A percentile compares a stretch with the other conserved stretches of the same genome.
Conservation (phyloP, 2,797 vertebrate species). For the Alfaro cultratus region DNA sequence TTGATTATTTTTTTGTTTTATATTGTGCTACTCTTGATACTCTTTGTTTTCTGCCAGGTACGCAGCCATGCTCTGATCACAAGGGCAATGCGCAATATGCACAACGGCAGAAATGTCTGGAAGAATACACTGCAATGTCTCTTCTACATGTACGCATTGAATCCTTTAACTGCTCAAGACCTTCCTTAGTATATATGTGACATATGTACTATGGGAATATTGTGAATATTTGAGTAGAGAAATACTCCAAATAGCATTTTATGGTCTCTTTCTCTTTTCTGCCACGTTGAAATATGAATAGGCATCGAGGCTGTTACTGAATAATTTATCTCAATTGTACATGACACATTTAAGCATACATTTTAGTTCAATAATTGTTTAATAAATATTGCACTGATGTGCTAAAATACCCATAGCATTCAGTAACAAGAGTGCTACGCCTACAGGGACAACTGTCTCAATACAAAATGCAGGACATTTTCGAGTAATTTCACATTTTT, state of each 20-base stretch:
- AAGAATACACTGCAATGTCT: constrained; percentile 72
- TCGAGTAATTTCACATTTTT: constrained; percentile 39
- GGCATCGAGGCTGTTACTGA: constrained; percentile 24
- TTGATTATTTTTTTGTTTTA: constrained; percentile 75
- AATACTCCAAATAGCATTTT: not conserved
- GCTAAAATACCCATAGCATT: constrained; percentile 45
- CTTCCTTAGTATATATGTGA: constrained; percentile 3
- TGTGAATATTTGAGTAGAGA: not conserved
- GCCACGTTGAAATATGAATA: constrained; percentile 18
- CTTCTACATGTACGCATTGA: constrained; percentile 71
- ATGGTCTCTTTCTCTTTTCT: constrained; percentile 10
- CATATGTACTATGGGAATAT: too few relatives aligned
- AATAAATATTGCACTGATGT: constrained; percentile 60
- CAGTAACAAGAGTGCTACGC: constrained; percentile 22
- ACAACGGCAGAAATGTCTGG: constrained; percentile 80
- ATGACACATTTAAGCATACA: constrained; percentile 51
- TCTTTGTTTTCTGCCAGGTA: constrained; percentile 85
- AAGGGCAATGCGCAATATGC: constrained; percentile 38
- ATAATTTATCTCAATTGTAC: constrained; percentile 52
- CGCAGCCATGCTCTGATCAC: constrained; percentile 79
- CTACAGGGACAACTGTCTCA: constrained; percentile 41
- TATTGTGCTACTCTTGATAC: constrained; percentile 73
- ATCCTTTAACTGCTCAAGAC: constrained; percentile 76
- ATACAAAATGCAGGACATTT: constrained; percentile 31
- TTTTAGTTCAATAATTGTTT: constrained; percentile 53